Conservation (phyloP, 2,797 vertebrate genomes). For the Falco rusticolus region DNA sequence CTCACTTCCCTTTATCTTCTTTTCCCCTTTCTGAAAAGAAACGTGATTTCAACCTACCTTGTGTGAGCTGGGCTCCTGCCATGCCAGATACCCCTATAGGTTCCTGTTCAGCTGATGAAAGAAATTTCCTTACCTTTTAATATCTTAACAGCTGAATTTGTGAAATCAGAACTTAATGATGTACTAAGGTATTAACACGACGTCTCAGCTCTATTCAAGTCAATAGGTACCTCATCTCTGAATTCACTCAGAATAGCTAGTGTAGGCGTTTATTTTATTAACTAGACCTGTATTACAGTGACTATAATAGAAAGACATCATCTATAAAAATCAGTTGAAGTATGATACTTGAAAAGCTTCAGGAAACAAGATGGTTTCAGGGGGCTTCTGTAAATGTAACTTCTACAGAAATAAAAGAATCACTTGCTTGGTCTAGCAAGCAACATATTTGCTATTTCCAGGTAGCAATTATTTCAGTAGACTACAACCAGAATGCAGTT, state of each 20-base stretch:
- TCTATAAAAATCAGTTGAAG: not conserved
- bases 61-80: not conserved
- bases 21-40: not conserved
- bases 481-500: not conserved
- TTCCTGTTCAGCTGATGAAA: not conserved
- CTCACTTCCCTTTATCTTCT: not conserved
- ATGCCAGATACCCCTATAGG: not conserved
- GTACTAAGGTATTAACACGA: not conserved
- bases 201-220: not conserved
- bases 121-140: not conserved
- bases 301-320: not conserved
- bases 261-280: not conserved
- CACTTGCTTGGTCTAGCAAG: not conserved
- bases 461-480: not conserved
- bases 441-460: not conserved
- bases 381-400: not conserved
- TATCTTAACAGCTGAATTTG: not conserved
- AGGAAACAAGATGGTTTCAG: not conserved
- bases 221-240: not conserved
- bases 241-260: not conserved
- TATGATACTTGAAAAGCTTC: not conserved
- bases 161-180: not conserved
- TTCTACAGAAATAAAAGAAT: not conserved
- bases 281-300: not conserved
- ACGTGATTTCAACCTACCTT: not conserved